Base-by-base conservation (phyloP, 1,140 invertebrate species). In the Bombus picipes region DNA sequence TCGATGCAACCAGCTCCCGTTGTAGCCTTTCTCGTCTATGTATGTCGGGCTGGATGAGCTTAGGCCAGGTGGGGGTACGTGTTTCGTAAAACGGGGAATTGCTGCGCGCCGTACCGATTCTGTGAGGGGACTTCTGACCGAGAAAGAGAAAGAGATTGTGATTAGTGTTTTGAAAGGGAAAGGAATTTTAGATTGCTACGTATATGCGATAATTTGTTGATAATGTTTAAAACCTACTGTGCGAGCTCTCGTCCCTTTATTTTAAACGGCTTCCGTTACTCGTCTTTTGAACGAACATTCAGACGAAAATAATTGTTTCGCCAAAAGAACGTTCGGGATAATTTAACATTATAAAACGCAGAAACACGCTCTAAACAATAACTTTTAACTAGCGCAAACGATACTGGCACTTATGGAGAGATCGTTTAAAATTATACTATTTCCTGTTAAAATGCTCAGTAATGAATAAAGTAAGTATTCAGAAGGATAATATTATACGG, bases 41-140 rank as follows among this genome's bases (percentile, higher is more conserved):
- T n/a, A 28, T 37, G 9, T 57, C 32, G n/a, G 25, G 47, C 1
- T 22, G 47, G 18, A 53, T 53, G 47, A 53, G 47, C 47, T 53
- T 53, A 53, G 47, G 18, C 47, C 47, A 6, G 47, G 47, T 53
- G 47, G 47, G 47, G 6, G 47, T 53, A 22, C 59, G 34, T 59
- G 76, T 78, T 66, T 43, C 59, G 76, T 43, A 43, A 43, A 65
- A 78, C 39, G 57, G 59, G 39, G 57, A 65, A 78, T 78, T 78
- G 53, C 53, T n/a, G 25, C 34, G 53, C 74, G 32, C 59, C 25
- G 13, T 34, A n/a, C 47, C 25, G 22, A 13, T 62, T n/a, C 39
- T 77, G 9, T 12, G 2, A 32, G 34, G 1, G 53, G 37, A 59
- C 53, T 25, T 37, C 59, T 59, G 18, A 53, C 15, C 18, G 18